Base-by-base conservation (phyloP, 2,113 vertebrate genomes). In the Vireo altiloquus region DNA sequence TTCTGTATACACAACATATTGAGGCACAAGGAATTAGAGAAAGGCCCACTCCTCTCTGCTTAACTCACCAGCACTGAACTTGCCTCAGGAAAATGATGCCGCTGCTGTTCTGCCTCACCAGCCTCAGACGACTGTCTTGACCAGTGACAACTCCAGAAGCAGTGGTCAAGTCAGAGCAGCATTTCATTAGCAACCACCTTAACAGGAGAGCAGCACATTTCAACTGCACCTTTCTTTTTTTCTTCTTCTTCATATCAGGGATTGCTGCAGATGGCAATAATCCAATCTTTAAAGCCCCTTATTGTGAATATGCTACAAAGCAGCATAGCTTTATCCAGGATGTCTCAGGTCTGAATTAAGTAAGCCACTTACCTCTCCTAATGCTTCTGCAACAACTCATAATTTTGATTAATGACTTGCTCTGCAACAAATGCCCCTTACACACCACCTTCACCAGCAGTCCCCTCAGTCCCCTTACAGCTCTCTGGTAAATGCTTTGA, bases 341-440 rank as follows among this genome's bases (percentile, higher is more conserved):
- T 24, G 56, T 47, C 84, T 87, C 69, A 47, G 74, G 44, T 78
- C 60, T 75, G 84, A 94, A 79, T 59, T 39, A 75, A 92, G 42
- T 75, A 92, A 95, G 74, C 87, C 87, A 94, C 81, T 94, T 84
- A 89, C 42, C 33, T 68, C 90, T 50, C 47, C 60, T 89, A 92
- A 95, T 68, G 47, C 44, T 82, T 74, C 77, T 39, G 35, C 69
- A 91, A 82, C 30, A 71, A 39, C 77, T 75, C 77, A 28, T 24
- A 70, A 56, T 44, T 78, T 78, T 63, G 44, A 89, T 75, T 92
- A 78, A 71, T n/a, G 35, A 84, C 10, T 47, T 74, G 50, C 64
- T 79, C 35, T 61, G 60, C 60, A 74, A 60, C 6, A 16, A 33
- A 13, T 4, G 0, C 33, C 40, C 69, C 56, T 71, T 50, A 65